phyloP scores from a whole-genome alignment of 2,888 invertebrate genomes.

The Chrysolina haemoptera region DNA sequence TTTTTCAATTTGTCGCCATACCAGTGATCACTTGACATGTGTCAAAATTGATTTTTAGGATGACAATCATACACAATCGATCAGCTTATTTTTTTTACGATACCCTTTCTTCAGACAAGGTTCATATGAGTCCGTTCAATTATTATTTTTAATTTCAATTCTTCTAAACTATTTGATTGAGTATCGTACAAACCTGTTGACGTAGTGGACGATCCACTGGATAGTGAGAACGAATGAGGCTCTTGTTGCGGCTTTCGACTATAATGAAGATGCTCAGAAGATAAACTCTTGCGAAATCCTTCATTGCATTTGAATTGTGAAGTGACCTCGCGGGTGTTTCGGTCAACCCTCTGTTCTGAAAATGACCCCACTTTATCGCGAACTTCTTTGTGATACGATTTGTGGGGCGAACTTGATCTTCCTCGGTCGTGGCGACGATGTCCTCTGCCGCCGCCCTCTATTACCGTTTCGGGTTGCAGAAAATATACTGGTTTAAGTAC shows the following conservation, averaged over 20 bases:
- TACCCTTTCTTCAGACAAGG: too few relatives aligned
- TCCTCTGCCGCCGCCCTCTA: slow-evolving; percentile 48
- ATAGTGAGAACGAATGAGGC: slow-evolving; percentile 56
- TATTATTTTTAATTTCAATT: too few relatives aligned
- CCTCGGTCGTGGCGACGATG: slow-evolving; percentile 59
- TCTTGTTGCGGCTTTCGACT: slow-evolving; percentile 48
- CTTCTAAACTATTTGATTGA: too few relatives aligned
- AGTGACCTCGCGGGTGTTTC: slow-evolving; percentile 21
- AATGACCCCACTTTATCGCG: slow-evolving; percentile 28
- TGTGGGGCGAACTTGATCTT: slow-evolving; percentile 67
- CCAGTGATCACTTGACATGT: too few relatives aligned
- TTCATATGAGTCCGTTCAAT: background rate
- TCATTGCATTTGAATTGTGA: slow-evolving; percentile 44
- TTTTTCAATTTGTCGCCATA: too few relatives aligned
- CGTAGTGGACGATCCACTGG: slow-evolving; percentile 61
- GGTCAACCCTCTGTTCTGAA: background rate
- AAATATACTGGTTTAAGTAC: slow-evolving; percentile 65
- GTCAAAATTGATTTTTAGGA: too few relatives aligned
- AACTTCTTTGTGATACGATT: slow-evolving; percentile 44
- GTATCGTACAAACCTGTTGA: slow-evolving; percentile 59
- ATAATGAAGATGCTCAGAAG: slow-evolving; percentile 64
- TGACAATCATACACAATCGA: too few relatives aligned
- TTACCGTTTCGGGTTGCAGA: slow-evolving; percentile 58
- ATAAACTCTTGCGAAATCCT: slow-evolving; percentile 65
- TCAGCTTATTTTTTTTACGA: too few relatives aligned